Conservation (phyloP, 2,797 vertebrate species). For the Cossypha polioptera region DNA sequence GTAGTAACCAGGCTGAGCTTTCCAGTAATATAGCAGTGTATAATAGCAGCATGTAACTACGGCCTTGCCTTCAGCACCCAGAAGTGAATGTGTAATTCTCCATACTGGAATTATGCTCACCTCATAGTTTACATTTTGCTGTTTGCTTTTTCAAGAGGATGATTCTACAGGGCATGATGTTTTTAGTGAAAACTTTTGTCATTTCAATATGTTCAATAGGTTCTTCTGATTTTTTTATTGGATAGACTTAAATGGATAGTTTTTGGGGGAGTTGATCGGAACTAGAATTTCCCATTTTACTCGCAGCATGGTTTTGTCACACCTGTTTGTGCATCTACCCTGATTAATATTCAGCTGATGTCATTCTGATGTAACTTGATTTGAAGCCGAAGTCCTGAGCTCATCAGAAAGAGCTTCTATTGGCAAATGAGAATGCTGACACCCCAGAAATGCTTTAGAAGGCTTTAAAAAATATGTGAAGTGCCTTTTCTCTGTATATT, state of each 20-base stretch:
- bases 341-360: conserved; percentile 62
- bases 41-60: neutral
- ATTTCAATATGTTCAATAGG: neutral
- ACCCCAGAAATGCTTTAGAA: conserved; percentile 30
- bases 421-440: conserved; percentile 61
- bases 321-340: conserved; percentile 31
- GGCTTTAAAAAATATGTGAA: conserved; percentile 54
- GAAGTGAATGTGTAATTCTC: neutral
- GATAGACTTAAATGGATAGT: neutral
- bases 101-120: neutral
- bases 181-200: neutral
- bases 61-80: neutral
- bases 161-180: neutral
- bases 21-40: neutral
- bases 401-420: conserved; percentile 68
- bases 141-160: neutral
- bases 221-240: neutral
- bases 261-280: neutral
- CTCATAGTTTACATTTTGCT: neutral
- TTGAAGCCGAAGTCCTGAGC: conserved; percentile 62
- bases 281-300: conserved; percentile 33
- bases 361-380: conserved; percentile 67
- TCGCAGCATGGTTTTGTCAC: conserved; percentile 23
- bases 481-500: conserved; percentile 34
- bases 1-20: neutral